phyloP scores from a whole-genome alignment of 2,113 vertebrate genomes.

The Mirza zaza region DNA sequence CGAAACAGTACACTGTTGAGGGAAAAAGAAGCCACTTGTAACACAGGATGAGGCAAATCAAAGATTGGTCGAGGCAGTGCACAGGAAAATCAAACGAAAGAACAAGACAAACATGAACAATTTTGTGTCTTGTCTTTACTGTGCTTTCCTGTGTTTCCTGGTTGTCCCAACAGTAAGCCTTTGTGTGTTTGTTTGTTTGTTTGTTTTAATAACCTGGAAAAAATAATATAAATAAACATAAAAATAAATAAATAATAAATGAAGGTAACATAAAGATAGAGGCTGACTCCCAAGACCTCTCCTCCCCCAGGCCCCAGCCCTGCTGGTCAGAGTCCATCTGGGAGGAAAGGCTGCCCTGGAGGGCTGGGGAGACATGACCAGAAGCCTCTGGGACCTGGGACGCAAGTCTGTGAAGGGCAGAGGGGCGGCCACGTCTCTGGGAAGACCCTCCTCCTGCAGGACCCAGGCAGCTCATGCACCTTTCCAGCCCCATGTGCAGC shows the following conservation, averaged over 20 bases:
- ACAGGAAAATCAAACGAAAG: no score
- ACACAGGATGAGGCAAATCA: no score
- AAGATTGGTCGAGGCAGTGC: no score
- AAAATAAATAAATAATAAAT: neutral
- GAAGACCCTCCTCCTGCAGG: neutral
- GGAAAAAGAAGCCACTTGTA: no score
- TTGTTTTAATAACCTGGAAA: neutral
- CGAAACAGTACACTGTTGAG: no score
- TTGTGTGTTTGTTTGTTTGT: neutral
- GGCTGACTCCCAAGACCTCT: fast-evolving
- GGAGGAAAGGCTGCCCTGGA: neutral
- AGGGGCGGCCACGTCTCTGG: fast-evolving
- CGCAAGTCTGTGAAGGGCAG: neutral
- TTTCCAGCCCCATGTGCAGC: neutral
- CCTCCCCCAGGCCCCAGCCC: neutral
- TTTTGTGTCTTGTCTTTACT: neutral
- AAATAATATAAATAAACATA: no score
- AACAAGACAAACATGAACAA: no score
- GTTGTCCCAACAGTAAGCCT: neutral
- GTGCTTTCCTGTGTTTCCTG: neutral
- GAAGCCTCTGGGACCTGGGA: neutral
- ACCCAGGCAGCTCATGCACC: neutral
- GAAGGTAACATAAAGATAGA: neutral
- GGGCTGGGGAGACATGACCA: neutral
- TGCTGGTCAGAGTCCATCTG: neutral